A percentile compares a stretch with the other conserved stretches of the same genome.
Evolutionary conservation across 2,113 vertebrate genomes (phyloP).

Genomic region (Stigmatopora argus): DNA sequence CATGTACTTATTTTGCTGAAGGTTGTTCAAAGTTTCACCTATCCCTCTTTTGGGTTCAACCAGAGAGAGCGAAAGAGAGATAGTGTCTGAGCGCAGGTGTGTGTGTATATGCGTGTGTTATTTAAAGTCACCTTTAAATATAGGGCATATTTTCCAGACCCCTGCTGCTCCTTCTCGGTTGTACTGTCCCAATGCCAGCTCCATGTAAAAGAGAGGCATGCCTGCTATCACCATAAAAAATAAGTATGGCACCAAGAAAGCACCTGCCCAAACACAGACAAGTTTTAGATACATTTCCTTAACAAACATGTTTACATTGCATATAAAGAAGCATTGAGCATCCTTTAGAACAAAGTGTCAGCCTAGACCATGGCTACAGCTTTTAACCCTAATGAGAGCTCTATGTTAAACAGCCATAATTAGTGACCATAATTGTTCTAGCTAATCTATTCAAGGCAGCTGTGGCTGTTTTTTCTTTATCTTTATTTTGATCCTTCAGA

Average conservation of each 20-base stretch:
- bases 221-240: conserved; percentile 89
- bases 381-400: conserved; percentile 55
- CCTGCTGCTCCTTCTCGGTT: conserved; percentile 83
- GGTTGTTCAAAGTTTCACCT: conserved; percentile 16
- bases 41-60: too few relatives aligned
- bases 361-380: conserved; percentile 32
- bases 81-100: not conserved
- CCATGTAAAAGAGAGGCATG: conserved; percentile 91
- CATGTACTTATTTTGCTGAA: conserved; percentile 27
- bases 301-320: conserved; percentile 1
- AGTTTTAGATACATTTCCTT: not conserved
- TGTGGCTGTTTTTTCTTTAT: conserved; percentile 52
- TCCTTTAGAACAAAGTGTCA: conserved; percentile 14
- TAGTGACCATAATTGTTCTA: conserved; percentile 57
- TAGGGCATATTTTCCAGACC: conserved; percentile 88
- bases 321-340: not conserved
- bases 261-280: conserved; percentile 64
- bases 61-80: not conserved
- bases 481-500: conserved; percentile 58
- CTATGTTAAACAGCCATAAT: conserved; percentile 65
- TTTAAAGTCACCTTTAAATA: conserved; percentile 79
- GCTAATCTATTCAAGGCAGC: conserved; percentile 63
- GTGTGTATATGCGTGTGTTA: not conserved
- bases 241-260: conserved; percentile 84
- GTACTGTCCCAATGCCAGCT: conserved; percentile 84